Evolutionary conservation across 2,797 vertebrate species (phyloP).

Genomic region (Gallinago nigripennis): DNA sequence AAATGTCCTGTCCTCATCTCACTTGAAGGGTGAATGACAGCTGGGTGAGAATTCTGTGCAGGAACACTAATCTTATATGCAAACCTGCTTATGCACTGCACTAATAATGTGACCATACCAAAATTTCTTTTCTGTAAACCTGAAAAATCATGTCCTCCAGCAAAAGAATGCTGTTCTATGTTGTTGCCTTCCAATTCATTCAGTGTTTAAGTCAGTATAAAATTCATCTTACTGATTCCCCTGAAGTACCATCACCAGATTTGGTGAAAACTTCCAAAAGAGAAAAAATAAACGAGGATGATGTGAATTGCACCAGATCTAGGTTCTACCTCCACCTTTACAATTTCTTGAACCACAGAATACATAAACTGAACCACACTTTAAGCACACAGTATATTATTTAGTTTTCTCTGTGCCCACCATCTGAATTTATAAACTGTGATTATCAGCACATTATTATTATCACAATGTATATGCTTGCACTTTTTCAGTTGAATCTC

Average conservation of each 20-base stretch:
- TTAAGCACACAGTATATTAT: background rate
- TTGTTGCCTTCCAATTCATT: background rate
- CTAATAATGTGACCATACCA: background rate
- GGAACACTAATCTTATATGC: background rate
- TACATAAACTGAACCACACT: background rate
- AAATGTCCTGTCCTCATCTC: background rate
- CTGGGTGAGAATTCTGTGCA: background rate
- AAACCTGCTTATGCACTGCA: background rate
- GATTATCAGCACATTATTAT: background rate
- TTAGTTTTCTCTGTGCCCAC: background rate
- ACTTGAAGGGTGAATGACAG: background rate
- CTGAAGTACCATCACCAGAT: background rate
- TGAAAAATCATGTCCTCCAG: background rate
- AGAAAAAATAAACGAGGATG: background rate
- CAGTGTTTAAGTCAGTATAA: background rate
- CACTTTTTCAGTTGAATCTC: background rate
- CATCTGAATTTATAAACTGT: background rate
- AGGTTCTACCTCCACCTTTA: background rate
- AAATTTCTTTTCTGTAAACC: background rate
- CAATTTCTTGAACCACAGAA: background rate
- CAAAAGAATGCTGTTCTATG: background rate
- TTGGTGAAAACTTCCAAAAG: background rate
- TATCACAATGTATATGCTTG: background rate
- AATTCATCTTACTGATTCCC: background rate
- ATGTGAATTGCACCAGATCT: background rate